Conservation (phyloP, 2,888 invertebrate genomes). For the Steinernema carpocapsae region DNA sequence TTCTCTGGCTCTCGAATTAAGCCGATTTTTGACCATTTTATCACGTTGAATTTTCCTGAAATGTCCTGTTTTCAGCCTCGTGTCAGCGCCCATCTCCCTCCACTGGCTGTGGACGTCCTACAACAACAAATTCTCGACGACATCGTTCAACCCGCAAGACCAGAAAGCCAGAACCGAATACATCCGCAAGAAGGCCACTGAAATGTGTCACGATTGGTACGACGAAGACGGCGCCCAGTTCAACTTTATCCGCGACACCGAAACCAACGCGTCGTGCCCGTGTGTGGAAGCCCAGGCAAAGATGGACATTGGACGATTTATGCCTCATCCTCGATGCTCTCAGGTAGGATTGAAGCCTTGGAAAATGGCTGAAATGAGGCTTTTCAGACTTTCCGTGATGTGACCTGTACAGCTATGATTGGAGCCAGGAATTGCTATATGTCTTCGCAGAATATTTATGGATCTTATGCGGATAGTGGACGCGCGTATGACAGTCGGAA, state of each 20-base stretch:
- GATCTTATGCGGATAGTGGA: conserved; percentile 61
- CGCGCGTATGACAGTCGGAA: conserved; percentile 45
- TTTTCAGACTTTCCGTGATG: conserved; percentile 62
- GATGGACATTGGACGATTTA: conserved; percentile 87
- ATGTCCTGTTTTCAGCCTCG: conserved; percentile 55
- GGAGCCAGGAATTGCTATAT: conserved; percentile 83
- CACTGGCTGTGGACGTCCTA: conserved; percentile 67
- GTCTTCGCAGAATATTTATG: conserved; percentile 66
- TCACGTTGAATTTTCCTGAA: no score
- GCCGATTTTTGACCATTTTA: no score
- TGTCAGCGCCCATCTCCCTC: conserved; percentile 65
- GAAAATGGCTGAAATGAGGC: no score
- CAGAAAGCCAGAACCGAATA: conserved; percentile 40
- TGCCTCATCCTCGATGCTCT: conserved; percentile 74
- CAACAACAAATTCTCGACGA: conserved; percentile 57
- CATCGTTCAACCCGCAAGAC: conserved; percentile 52
- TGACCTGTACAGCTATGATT: conserved; percentile 81
- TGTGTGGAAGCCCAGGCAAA: conserved; percentile 88
- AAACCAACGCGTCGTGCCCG: conserved; percentile 73
- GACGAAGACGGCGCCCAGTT: conserved; percentile 63
- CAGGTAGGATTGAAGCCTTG: conserved; percentile 43
- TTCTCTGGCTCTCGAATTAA: no score
- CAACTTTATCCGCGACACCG: conserved; percentile 67
- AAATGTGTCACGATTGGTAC: conserved; percentile 68
- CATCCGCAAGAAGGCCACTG: conserved; percentile 54